Base-by-base conservation (phyloP, 2,113 vertebrate genomes). In the Phalacrocorax carbo region DNA sequence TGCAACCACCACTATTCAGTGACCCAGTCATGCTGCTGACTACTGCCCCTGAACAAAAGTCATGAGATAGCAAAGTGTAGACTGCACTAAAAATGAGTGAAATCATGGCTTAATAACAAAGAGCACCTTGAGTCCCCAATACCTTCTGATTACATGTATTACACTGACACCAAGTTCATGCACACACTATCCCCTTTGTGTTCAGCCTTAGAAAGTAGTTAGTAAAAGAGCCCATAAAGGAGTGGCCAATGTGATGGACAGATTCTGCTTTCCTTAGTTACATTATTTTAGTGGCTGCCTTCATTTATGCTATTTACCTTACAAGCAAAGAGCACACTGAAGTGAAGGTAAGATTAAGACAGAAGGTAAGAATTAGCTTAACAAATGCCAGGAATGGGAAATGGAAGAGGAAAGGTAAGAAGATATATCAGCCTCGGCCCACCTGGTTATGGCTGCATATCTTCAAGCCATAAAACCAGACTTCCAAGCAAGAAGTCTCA, bases 241-340 rank as follows among this genome's bases (percentile, higher is more conserved):
- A 57, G 34, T 8, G 78, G 25, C n/a, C 73, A 64, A 21, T 23
- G 32, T 29, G 52, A 88, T 30, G 57, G 79, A 64, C 14, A 90
- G 70, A 68, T 32, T 76, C 40, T 82, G 22, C 12, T 71, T 34
- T 25, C 57, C 52, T 65, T 76, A 72, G 38, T 65, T 14, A 55
- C 1, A 2, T 2, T 64, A 20, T 54, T 93, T 83, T 42, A 61
- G 52, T 36, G 52, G 52, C 46, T 92, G 27, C 52, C 32, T 71
- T 71, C 68, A 38, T 27, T 77, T 3, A 21, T 51, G 32, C 16
- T 55, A 20, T 79, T 88, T 57, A 82, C 15, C 30, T 75, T 54
- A 49, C 13, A 38, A 70, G 57, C 0, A 0, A 86, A 86, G 4
- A 72, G 36, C 23, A 36, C 49, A 58, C 27, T 10, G 2, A 71